Conservation (phyloP, 2,888 invertebrate species). For the Anaspis maculata region DNA sequence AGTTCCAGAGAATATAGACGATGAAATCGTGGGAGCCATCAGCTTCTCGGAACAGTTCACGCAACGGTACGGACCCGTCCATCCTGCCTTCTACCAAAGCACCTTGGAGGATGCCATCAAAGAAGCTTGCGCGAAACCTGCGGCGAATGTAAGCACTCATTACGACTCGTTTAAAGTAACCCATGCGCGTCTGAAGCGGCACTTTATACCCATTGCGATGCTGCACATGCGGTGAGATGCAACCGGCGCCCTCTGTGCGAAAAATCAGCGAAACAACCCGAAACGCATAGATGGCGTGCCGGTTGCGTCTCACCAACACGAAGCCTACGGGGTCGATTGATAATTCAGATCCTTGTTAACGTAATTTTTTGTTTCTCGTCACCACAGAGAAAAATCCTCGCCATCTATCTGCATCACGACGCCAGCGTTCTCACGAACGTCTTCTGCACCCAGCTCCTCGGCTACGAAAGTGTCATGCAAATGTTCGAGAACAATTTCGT, state of each 20-base stretch:
- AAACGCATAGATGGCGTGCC: no score
- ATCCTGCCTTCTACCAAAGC: slow-evolving; percentile 87
- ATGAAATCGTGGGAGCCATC: slow-evolving; percentile 77
- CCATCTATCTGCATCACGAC: slow-evolving; percentile 95
- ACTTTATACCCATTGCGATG: no score
- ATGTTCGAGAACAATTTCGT: slow-evolving; percentile 85
- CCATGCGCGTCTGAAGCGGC: no score
- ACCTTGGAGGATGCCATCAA: slow-evolving; percentile 84
- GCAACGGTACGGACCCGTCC: slow-evolving; percentile 75
- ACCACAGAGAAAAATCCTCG: slow-evolving; percentile 80
- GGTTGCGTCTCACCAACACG: no score
- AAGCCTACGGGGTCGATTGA: no score
- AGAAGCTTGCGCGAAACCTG: slow-evolving; percentile 81
- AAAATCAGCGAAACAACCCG: no score
- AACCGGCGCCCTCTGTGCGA: no score
- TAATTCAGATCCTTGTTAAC: slow-evolving; percentile 2
- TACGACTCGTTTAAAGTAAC: slow-evolving; percentile 2
- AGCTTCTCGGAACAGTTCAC: slow-evolving; percentile 83
- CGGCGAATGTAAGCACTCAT: slow-evolving; percentile 65
- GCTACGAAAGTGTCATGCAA: slow-evolving; percentile 84
- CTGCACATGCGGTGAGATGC: no score
- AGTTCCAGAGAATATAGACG: slow-evolving; percentile 83
- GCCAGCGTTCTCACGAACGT: slow-evolving; percentile 91
- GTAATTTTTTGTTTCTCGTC: slow-evolving; percentile 10
- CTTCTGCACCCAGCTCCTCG: slow-evolving; percentile 91